Percentiles rank a stretch among this genome's conserved stretches.
Conservation (phyloP, 2,797 vertebrate species). For the Mycteria americana region DNA sequence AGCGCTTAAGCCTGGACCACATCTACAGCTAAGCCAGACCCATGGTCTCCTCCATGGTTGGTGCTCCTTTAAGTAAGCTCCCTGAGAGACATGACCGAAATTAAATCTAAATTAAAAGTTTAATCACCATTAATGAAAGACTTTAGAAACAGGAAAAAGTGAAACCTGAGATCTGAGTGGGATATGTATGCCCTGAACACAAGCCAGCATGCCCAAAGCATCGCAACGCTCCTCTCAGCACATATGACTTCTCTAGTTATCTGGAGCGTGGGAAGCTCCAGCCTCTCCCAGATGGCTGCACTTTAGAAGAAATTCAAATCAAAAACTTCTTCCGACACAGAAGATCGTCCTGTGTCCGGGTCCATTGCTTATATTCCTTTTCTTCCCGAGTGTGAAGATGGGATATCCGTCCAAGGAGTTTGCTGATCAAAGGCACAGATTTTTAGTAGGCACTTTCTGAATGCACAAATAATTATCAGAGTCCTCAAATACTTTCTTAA, state of each 20-base stretch:
- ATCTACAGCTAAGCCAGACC: background rate
- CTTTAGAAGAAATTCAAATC: background rate
- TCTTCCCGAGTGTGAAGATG: background rate
- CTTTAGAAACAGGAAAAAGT: background rate
- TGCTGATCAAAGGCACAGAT: background rate
- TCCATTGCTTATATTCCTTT: background rate
- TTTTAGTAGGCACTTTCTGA: background rate
- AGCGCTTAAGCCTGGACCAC: background rate
- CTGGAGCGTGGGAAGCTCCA: background rate
- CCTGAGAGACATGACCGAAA: background rate
- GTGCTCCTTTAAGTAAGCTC: background rate
- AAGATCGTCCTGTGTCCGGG: background rate
- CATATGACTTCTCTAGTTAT: background rate
- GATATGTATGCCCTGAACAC: background rate
- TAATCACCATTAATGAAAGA: background rate
- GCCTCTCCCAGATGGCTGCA: background rate
- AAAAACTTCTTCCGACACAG: background rate
- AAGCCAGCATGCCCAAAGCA: background rate
- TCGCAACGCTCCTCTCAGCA: fast-evolving
- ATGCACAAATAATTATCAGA: background rate
- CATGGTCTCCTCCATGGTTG: fast-evolving
- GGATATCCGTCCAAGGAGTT: background rate
- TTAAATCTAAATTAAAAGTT: background rate
- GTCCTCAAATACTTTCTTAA: background rate
- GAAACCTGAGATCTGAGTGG: background rate